Percentiles rank a stretch among this genome's conserved stretches.
Evolutionary conservation across 2,113 vertebrate genomes (phyloP).

Genomic region (Emydocephalus ijimae): DNA sequence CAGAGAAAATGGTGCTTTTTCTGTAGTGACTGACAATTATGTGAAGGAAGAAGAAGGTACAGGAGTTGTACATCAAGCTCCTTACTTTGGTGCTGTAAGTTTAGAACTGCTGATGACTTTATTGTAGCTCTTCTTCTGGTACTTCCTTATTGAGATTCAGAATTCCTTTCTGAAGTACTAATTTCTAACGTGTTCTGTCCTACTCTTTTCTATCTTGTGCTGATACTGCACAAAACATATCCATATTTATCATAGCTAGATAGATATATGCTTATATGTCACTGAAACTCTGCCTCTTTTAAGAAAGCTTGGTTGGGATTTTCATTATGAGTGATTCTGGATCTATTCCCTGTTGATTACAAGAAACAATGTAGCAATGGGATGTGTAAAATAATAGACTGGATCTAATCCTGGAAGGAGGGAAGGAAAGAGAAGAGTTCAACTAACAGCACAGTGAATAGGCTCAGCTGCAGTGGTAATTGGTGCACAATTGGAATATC

Average conservation of each 20-base stretch:
- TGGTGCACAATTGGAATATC: background rate
- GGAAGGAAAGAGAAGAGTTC: background rate
- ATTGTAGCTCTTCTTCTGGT: background rate
- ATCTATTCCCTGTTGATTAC: background rate
- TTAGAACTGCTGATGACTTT: background rate
- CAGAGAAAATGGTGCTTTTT: conserved; percentile 84
- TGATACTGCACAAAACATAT: background rate
- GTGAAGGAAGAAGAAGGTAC: conserved; percentile 95
- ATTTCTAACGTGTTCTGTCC: background rate
- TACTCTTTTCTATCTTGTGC: background rate
- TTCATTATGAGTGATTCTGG: background rate
- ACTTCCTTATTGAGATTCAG: background rate
- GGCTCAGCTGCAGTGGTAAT: background rate
- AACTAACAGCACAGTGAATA: background rate
- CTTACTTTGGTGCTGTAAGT: conserved; percentile 97
- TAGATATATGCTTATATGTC: background rate
- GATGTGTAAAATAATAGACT: background rate
- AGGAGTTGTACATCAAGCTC: conserved; percentile 94
- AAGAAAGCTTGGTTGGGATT: background rate
- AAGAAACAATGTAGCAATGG: background rate
- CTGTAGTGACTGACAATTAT: conserved; percentile 84
- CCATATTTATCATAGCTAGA: background rate
- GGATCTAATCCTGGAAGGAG: background rate
- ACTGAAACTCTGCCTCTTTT: background rate
- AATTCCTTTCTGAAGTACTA: background rate